phyloP scores from a whole-genome alignment of 2,797 vertebrate species.

The Saguinus oedipus region DNA sequence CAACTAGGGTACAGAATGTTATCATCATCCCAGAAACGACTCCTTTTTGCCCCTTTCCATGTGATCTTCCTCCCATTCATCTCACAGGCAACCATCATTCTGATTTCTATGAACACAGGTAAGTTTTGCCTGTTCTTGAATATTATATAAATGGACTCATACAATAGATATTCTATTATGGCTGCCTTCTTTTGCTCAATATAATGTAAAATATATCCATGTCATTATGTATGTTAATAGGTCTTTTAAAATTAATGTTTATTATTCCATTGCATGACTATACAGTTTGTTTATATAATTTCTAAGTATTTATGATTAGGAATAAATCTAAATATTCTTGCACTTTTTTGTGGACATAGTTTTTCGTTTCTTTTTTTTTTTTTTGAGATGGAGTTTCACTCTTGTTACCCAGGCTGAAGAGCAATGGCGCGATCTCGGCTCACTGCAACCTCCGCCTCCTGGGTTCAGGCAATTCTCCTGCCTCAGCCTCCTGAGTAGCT shows the following conservation, averaged over 20 bases:
- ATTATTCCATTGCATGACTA: not conserved
- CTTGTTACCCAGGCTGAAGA: too few relatives aligned
- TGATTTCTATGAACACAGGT: not conserved
- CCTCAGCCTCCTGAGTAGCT: too few relatives aligned
- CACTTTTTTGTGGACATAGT: not conserved
- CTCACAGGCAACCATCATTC: not conserved
- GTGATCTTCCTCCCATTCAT: not conserved
- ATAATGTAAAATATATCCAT: not conserved
- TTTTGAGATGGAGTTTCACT: too few relatives aligned
- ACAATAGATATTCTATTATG: not conserved
- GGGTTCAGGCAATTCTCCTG: too few relatives aligned
- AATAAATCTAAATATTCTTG: not conserved
- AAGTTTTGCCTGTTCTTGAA: not conserved
- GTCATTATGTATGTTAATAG: not conserved
- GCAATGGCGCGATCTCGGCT: too few relatives aligned
- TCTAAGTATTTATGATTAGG: not conserved
- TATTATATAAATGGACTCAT: not conserved
- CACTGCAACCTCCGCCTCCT: too few relatives aligned
- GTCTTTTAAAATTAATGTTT: not conserved
- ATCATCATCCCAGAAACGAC: not conserved
- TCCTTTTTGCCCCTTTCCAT: not conserved
- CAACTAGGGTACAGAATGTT: not conserved
- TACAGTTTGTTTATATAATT: not conserved
- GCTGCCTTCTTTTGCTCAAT: not conserved
- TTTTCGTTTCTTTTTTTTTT: not conserved